Evolutionary conservation across 2,113 vertebrate species (phyloP).

Genomic region (Cyanistes caeruleus): DNA sequence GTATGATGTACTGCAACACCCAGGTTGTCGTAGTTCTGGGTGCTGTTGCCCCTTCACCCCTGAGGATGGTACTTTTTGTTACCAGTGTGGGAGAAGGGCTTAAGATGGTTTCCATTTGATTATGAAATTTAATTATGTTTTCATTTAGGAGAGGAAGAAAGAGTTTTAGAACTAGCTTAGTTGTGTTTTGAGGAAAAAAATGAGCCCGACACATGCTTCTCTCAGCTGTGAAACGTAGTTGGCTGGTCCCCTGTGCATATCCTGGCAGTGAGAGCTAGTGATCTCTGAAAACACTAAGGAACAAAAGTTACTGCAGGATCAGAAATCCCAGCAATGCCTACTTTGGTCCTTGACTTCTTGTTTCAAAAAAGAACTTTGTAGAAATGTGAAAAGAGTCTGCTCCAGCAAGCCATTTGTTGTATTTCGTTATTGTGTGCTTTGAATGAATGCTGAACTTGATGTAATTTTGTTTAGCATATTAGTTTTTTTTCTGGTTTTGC

Average conservation of each 20-base stretch:
- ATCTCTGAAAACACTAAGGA: neutral
- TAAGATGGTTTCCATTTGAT: neutral
- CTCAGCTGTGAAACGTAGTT: neutral
- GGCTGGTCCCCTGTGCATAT: neutral
- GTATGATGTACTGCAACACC: neutral
- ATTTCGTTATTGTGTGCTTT: neutral
- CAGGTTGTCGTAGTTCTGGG: neutral
- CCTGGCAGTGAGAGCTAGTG: neutral
- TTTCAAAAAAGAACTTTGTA: neutral
- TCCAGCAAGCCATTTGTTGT: neutral
- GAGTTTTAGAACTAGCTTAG: neutral
- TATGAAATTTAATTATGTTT: neutral
- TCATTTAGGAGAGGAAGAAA: rapidly evolving
- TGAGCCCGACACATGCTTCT: neutral
- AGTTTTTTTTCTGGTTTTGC: neutral
- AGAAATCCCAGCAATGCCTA: neutral
- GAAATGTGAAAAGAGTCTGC: neutral
- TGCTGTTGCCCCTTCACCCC: neutral
- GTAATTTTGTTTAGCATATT: neutral
- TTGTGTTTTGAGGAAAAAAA: neutral
- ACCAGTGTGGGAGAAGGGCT: neutral
- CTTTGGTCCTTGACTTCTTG: neutral
- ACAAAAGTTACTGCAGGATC: neutral
- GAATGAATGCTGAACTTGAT: neutral
- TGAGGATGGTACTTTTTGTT: neutral